Conservation (phyloP, 1,140 invertebrate species). For the Leptestheria dahalacensis region DNA sequence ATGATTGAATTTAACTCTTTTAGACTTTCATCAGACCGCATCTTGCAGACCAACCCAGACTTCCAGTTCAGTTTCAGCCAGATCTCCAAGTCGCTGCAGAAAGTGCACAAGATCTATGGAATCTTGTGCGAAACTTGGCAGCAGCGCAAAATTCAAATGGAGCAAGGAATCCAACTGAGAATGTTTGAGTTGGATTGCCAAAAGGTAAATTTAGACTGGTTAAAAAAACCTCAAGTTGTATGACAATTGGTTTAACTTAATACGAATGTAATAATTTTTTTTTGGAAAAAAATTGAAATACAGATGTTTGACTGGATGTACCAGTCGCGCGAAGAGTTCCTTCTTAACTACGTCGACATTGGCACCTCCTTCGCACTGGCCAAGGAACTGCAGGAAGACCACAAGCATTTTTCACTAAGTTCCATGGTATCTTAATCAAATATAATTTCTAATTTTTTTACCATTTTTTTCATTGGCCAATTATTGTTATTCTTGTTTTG, state of each 20-base stretch:
- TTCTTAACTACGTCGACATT: constrained; percentile 91
- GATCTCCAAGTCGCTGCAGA: constrained; percentile 60
- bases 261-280: not conserved
- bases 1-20: not conserved
- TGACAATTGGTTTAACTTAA: too few relatives aligned
- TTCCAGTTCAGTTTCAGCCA: constrained; percentile 43
- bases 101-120: constrained; percentile 69
- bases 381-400: constrained; percentile 83
- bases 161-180: constrained; percentile 86
- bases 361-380: constrained; percentile 82
- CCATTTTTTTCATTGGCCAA: too few relatives aligned
- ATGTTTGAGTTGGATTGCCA: constrained; percentile 94
- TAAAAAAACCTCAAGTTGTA: too few relatives aligned
- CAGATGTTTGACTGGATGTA: constrained; percentile 96
- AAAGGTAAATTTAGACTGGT: too few relatives aligned
- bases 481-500: too few relatives aligned
- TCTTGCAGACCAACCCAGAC: constrained; percentile 48
- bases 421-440: constrained; percentile 48
- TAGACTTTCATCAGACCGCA: not conserved
- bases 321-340: constrained; percentile 83
- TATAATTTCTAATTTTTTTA: not conserved
- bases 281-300: not conserved
- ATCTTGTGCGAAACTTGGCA: constrained; percentile 87
- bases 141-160: constrained; percentile 77
- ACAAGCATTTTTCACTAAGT: constrained; percentile 86